Evolutionary conservation across 2,888 invertebrate species (phyloP), one percentile per base, ranked within the genome.

Genomic region (Pristionchus fissidentatus): DNA sequence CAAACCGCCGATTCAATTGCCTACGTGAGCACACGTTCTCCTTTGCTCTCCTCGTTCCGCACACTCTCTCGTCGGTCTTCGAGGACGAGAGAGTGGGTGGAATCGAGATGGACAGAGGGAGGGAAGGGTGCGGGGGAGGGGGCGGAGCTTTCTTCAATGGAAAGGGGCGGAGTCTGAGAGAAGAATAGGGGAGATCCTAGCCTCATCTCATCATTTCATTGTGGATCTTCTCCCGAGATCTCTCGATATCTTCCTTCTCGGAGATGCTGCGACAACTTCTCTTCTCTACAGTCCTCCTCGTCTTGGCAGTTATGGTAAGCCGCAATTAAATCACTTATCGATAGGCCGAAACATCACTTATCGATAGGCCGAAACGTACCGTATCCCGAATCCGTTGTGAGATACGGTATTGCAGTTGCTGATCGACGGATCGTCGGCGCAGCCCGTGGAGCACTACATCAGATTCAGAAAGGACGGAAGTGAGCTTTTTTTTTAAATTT

Each of bases 391-490:
- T 49, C 19, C 13, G 52, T 10, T 19, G 19, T 49, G 52, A 49
- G 52, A 10, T n/a, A n/a, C 29, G 10, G n/a, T 32, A 8, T 79
- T 49, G n/a, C 38, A 46, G 52, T 19, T 81, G 43, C 46, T 81
- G 60, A 60, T 62, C 62, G 8, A 7, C 13, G 43, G 62, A 19
- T 2, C 22, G 41, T 46, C 62, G 15, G 26, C 62, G 13, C 43
- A 81, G 15, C 80, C 80, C 43, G 62, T 81, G 29, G 80, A 81
- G 7, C 80, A 60, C 29, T 62, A 46, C 80, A 81, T 81, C 13
- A 41, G 80, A 62, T 81, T 81, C 62, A 81, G 80, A 46, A 81
- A 62, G 62, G 80, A 81, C n/a, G 80, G 43, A 46, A 49, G 80
- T 81, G 5, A 81, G 80, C 29, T 22, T n/a, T 29, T 38, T 38